Evolutionary conservation across 2,888 invertebrate species (phyloP), one percentile per base, ranked within the genome.

Genomic region (Pseudococcus viburni): DNA sequence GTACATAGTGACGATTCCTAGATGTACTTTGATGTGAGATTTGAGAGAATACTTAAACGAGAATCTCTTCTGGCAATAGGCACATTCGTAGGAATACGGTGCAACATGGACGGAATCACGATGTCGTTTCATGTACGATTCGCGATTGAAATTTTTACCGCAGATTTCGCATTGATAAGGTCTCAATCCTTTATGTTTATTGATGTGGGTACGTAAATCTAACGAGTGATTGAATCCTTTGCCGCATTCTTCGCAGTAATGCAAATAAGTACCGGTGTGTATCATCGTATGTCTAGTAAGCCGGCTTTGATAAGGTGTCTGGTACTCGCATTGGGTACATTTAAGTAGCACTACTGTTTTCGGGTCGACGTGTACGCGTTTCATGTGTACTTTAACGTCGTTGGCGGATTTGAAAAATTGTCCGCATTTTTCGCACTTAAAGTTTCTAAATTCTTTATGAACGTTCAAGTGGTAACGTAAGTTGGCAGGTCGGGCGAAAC

Each of bases 131-230:
- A 86, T 86, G 55, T 86, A 86, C 42, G 59, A 64, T 12, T 64
- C 42, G 12, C 86, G 59, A 64, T 59, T 86, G 22, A 64, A 86
- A 42, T 33, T 86, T 15, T 86, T 86, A n/a, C 86, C 86, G 86
- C 86, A 86, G 8, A 86, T 64, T 39, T 86, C 86, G n/a, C 86
- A 86, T 15, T 64, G 86, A 19, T 64, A 86, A 19, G 86, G 86
- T 42, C 42, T 33, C 12, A 86, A 11, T 59, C 86, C 86, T 86
- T 64, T 86, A n/a, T 86, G 86, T 42, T 86, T 86, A 68, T 86
- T 86, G 17, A 64, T 59, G 11, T 86, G 86, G 1, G 64, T 64
- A 33, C 15, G 59, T 42, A 86, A 68, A 86, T 86, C 64, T 42
- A 86, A 64, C n/a, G 42, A 46, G 42, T 59, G 42, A 64, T 86